A percentile compares a stretch with the other conserved stretches of the same genome.
Evolutionary conservation across 92 coral and sea anemone species (phyloP).

Genomic region (Phymanthus crucifer): DNA sequence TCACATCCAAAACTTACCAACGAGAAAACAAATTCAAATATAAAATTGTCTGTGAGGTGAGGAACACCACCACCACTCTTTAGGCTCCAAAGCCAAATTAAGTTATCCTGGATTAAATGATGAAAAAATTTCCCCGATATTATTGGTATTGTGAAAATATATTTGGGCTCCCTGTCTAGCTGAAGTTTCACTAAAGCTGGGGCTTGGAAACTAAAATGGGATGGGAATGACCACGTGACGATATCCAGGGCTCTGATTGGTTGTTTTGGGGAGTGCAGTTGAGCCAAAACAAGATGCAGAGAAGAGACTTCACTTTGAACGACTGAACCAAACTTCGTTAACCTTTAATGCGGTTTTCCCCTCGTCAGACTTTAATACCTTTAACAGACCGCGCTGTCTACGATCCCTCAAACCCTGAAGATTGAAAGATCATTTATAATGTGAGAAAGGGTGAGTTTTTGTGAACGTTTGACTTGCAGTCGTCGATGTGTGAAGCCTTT

Average conservation of each 20-base stretch:
- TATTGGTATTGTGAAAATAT: too few species aligned
- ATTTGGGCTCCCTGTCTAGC: neutral
- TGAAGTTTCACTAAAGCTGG: neutral
- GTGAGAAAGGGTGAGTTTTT: slow-evolving; percentile 20
- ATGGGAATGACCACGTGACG: slow-evolving; percentile 18
- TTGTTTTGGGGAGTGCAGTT: slow-evolving; percentile 9
- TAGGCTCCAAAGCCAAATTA: too few species aligned
- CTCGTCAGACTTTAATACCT: slow-evolving; percentile 20
- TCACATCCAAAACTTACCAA: too few species aligned
- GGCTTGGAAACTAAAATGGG: slow-evolving; percentile 28
- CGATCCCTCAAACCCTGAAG: slow-evolving; percentile 16
- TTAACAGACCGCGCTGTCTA: slow-evolving; percentile 4
- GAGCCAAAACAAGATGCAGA: slow-evolving; percentile 33
- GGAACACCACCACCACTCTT: too few species aligned
- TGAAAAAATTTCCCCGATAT: too few species aligned
- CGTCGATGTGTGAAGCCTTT: neutral
- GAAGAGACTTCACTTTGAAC: neutral
- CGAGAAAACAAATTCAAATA: too few species aligned
- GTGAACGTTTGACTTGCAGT: neutral
- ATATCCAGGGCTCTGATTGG: slow-evolving; percentile 15
- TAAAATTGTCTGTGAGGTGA: too few species aligned
- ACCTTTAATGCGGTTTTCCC: neutral
- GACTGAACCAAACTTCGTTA: neutral
- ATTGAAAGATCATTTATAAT: slow-evolving; percentile 12
- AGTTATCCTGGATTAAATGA: too few species aligned